Conservation (phyloP, 2,888 invertebrate genomes). For the Clanis bilineata region DNA sequence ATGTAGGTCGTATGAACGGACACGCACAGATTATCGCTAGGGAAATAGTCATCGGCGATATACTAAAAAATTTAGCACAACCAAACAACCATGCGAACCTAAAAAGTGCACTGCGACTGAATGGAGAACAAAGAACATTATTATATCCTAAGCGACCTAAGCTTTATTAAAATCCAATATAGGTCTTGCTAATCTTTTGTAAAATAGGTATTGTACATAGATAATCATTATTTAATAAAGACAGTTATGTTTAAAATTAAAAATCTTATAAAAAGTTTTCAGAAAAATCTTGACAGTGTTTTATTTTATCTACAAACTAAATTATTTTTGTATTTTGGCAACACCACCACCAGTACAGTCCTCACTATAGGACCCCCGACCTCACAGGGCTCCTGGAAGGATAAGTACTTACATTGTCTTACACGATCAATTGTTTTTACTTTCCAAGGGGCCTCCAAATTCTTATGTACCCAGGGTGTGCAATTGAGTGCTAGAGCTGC, state of each 20-base stretch:
- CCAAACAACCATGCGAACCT: neutral
- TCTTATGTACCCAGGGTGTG: too few species aligned
- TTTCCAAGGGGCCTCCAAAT: too few species aligned
- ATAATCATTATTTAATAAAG: neutral
- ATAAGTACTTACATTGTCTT: too few species aligned
- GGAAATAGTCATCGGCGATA: neutral
- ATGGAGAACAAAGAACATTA: neutral
- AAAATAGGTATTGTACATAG: neutral
- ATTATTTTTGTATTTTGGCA: neutral
- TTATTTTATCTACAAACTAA: neutral
- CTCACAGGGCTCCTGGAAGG: too few species aligned
- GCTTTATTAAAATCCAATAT: neutral
- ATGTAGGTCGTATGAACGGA: conserved; percentile 32
- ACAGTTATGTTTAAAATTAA: too few species aligned
- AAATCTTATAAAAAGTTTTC: neutral
- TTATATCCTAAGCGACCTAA: neutral
- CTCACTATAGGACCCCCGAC: too few species aligned
- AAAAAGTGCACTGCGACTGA: neutral
- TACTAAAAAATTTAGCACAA: neutral
- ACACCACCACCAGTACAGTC: too few species aligned
- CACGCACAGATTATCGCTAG: conserved; percentile 20
- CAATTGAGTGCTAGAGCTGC: too few species aligned
- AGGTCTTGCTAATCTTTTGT: too few species aligned
- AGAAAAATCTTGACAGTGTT: neutral
- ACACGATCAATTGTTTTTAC: too few species aligned